A percentile compares a stretch with the other conserved stretches of the same genome.
Conservation (phyloP, 1,140 invertebrate genomes). For the Drosophila nigromelanica region DNA sequence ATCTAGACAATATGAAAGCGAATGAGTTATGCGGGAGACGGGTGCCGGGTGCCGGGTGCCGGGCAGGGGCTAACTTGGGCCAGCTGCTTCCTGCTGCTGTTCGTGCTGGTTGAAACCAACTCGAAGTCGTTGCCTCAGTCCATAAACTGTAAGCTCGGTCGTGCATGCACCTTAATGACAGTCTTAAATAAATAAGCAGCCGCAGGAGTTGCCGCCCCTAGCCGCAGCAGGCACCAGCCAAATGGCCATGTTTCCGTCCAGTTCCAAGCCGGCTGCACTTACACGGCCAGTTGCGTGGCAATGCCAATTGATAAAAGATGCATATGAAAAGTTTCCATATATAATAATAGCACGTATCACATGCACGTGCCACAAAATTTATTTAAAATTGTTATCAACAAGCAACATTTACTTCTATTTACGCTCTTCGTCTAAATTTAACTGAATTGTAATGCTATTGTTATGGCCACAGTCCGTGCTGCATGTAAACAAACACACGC, state of each 20-base stretch:
- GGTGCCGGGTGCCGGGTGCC: no score
- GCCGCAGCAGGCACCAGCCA: neutral
- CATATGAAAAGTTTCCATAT: constrained; percentile 11
- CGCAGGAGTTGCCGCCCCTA: no score
- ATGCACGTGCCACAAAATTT: neutral
- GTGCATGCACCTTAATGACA: constrained; percentile 50
- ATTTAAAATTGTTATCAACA: neutral
- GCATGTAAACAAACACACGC: neutral
- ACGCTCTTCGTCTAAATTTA: no score
- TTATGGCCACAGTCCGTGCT: no score
- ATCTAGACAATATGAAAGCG: constrained; percentile 67
- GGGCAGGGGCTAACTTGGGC: constrained; percentile 29
- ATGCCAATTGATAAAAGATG: constrained; percentile 17
- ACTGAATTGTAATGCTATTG: no score
- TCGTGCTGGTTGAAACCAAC: constrained; percentile 10
- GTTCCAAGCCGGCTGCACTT: constrained; percentile 5
- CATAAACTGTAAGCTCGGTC: constrained; percentile 50
- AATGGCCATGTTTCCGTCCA: constrained; percentile 8
- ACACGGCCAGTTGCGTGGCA: constrained; percentile 9
- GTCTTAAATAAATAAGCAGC: constrained; percentile 67
- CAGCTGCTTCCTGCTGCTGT: constrained; percentile 49
- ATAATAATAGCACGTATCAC: neutral
- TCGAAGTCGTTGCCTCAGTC: constrained; percentile 35
- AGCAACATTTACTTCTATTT: neutral
- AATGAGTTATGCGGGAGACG: constrained; percentile 66